Percentiles rank a stretch among this genome's conserved stretches.
phyloP scores from a whole-genome alignment of 2,888 invertebrate species.

The Eubasilissa splendida region DNA sequence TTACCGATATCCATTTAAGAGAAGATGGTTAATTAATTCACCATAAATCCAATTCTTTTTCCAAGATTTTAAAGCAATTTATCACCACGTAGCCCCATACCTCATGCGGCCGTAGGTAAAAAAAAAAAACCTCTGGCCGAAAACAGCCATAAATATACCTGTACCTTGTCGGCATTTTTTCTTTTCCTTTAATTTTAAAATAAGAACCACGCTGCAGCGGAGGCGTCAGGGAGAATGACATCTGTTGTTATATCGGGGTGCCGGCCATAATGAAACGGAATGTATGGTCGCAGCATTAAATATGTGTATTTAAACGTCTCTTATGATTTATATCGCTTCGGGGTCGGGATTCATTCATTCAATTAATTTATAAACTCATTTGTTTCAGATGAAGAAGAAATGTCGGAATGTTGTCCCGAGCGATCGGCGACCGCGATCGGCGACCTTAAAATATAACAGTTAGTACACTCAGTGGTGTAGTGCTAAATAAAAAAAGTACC shows the following conservation, averaged over 20 bases:
- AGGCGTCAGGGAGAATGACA: slow-evolving; percentile 59
- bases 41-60: slow-evolving; percentile 42
- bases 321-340: slow-evolving; percentile 55
- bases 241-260: slow-evolving; percentile 58
- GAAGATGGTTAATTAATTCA: slow-evolving; percentile 40
- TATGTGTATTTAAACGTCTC: slow-evolving; percentile 56
- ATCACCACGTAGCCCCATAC: slow-evolving; percentile 39
- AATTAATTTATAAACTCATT: slow-evolving; percentile 50
- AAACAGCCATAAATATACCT: slow-evolving; percentile 58
- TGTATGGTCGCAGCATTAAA: slow-evolving; percentile 52
- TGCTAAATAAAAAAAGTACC: no score
- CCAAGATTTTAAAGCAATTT: slow-evolving; percentile 34
- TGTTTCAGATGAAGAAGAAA: slow-evolving; percentile 42
- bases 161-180: slow-evolving; percentile 57
- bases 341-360: slow-evolving; percentile 51
- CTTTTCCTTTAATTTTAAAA: slow-evolving; percentile 49
- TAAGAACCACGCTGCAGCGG: slow-evolving; percentile 51
- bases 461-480: no score
- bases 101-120: slow-evolving; percentile 41
- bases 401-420: no score
- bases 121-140: slow-evolving; percentile 49
- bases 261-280: slow-evolving; percentile 56
- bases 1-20: background rate
- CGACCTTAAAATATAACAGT: no score
- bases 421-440: no score